Base-by-base conservation (phyloP, 2,113 vertebrate genomes). In the Zapornia atra region DNA sequence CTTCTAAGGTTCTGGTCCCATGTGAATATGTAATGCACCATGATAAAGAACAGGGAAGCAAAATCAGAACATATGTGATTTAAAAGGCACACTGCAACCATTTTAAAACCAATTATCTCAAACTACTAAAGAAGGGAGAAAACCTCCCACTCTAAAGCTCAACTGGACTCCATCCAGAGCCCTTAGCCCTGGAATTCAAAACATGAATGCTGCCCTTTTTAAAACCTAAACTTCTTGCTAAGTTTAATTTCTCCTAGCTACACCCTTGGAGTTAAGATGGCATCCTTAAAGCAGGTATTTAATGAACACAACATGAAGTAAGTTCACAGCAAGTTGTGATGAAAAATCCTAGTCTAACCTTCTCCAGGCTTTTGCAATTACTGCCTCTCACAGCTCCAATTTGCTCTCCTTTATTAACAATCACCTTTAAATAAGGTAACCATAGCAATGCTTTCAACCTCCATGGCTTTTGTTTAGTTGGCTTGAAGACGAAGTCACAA, bases 391-490 rank as follows among this genome's bases (percentile, higher is more conserved):
- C 90, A 68, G 56, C 84, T 93, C 68, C 93, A 90, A 53, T 97
- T 93, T 86, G 92, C 84, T 88, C 59, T 89, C 75, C 79, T 92
- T 95, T 90, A 95, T 88, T 92, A 97, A 85, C 51, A 84, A 88
- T 70, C 22, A 5, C 87, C 94, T 98, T 93, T 96, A 96, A 92
- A 91, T 77, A 76, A 95, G 86, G 91, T 96, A 96, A 96, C 83
- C 75, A 83, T 69, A 92, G 95, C 88, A 86, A 90, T 94, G 72
- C 82, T 92, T 76, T 78, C 90, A 81, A 77, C 60, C 53, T 64
- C 28, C 64, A 61, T 68, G 75, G 57, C 81, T 97, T 97, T 93
- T 48, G 38, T 86, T 95, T 90, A 81, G 86, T 90, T 96, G 86
- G 87, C 88, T 80, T 79, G 91, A 96, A 97, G 92, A 97, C 3